phyloP scores from a whole-genome alignment of 2,888 invertebrate genomes.

The Luffia ferchaultella region DNA sequence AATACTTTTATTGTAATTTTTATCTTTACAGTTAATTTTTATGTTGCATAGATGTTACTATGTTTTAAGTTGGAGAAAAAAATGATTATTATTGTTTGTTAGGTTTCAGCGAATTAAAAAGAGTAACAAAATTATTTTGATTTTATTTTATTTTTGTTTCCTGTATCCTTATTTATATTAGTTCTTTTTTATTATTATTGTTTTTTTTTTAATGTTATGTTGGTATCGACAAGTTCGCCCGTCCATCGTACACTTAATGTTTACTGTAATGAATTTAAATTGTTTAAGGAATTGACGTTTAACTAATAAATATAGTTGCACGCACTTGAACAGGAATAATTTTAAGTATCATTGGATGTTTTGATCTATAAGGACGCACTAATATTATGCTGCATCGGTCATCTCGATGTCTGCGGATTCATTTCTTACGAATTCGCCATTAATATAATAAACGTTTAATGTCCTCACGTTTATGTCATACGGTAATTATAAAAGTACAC shows the following conservation, averaged over 20 bases:
- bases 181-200: conserved; percentile 21
- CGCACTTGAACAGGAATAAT: conserved; percentile 41
- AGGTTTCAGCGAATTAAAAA: conserved; percentile 67
- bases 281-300: conserved; percentile 51
- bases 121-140: conserved; percentile 58
- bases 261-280: conserved; percentile 53
- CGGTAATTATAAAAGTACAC: not conserved
- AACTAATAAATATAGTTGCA: conserved; percentile 47
- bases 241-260: conserved; percentile 60
- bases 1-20: conserved; percentile 46
- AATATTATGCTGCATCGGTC: conserved; percentile 21
- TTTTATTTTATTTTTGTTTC: conserved; percentile 41
- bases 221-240: conserved; percentile 56
- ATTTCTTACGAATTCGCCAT: conserved; percentile 51
- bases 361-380: conserved; percentile 52
- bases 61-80: conserved; percentile 60
- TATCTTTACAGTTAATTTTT: conserved; percentile 62
- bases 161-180: conserved; percentile 19
- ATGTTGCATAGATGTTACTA: conserved; percentile 69
- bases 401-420: conserved; percentile 24
- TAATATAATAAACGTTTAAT: conserved; percentile 26
- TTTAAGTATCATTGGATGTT: conserved; percentile 40
- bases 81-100: conserved; percentile 66
- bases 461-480: conserved; percentile 32
- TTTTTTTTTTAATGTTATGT: conserved; percentile 20